Percentiles rank a stretch among this genome's conserved stretches.
Conservation (phyloP, 2,888 invertebrate species). For the Saturnia pavonia region DNA sequence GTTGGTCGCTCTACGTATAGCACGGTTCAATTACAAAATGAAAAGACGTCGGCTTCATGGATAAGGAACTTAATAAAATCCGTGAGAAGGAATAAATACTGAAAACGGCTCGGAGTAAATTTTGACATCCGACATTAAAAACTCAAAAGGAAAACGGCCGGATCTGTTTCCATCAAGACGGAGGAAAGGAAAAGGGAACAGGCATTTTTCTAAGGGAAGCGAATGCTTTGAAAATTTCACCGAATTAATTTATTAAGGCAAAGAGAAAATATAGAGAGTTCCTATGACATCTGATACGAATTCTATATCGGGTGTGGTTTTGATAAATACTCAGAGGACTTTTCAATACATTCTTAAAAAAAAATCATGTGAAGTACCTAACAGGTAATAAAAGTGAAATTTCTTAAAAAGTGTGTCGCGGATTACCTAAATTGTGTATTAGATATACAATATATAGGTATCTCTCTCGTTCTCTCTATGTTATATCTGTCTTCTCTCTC, state of each 20-base stretch:
- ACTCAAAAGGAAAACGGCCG: slow-evolving; percentile 6
- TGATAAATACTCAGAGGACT: neutral
- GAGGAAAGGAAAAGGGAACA: neutral
- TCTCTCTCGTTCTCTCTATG: too few relatives aligned
- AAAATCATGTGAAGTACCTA: neutral
- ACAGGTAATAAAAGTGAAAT: too few relatives aligned
- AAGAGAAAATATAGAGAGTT: neutral
- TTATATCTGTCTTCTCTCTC: too few relatives aligned
- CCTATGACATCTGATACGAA: neutral
- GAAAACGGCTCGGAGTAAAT: slow-evolving; percentile 4
- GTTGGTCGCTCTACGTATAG: neutral
- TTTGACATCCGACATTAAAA: slow-evolving; percentile 14
- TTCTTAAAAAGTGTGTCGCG: too few relatives aligned
- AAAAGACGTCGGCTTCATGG: neutral
- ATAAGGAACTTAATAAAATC: slow-evolving; percentile 7
- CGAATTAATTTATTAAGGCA: neutral
- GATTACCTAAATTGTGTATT: too few relatives aligned
- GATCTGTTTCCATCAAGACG: slow-evolving; percentile 3
- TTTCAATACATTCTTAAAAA: neutral
- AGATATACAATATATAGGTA: too few relatives aligned
- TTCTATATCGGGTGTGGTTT: neutral
- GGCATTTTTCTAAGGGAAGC: neutral
- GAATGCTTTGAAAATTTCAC: neutral
- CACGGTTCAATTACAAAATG: neutral
- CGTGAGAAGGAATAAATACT: neutral